Percentiles rank a stretch among this genome's conserved stretches.
Conservation (phyloP, 2,888 invertebrate species). For the Chaitophorus viminalis region DNA sequence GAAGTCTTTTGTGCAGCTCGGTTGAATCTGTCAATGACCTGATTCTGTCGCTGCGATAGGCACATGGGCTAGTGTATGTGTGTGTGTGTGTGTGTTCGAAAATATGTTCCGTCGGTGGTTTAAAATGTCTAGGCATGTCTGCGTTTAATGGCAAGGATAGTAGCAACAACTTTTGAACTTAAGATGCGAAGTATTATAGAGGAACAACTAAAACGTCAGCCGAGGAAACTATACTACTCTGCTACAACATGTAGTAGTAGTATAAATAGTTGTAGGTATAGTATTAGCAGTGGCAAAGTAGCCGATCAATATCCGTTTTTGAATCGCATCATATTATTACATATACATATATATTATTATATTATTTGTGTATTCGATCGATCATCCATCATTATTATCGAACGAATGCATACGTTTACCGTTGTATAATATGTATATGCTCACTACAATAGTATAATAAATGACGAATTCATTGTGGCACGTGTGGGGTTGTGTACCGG, state of each 20-base stretch:
- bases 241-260: not conserved
- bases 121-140: constrained; percentile 17
- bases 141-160: constrained; percentile 48
- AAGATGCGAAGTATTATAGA: constrained; percentile 21
- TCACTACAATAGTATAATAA: too few species aligned
- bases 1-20: not conserved
- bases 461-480: not conserved
- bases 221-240: not conserved
- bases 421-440: too few species aligned
- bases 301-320: constrained; percentile 43
- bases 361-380: not conserved
- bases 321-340: not conserved
- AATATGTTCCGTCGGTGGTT: too few species aligned
- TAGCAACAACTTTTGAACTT: constrained; percentile 52
- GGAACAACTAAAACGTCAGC: constrained; percentile 17
- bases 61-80: too few species aligned
- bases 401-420: not conserved
- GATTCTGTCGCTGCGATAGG: not conserved
- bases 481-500: too few species aligned
- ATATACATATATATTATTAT: not conserved
- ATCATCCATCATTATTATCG: constrained; percentile 35
- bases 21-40: not conserved
- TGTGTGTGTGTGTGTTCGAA: too few species aligned
- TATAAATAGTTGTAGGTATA: not conserved
- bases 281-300: not conserved